Evolutionary conservation across 1,140 invertebrate species (phyloP).

Genomic region (Dendrolimus punctatus): DNA sequence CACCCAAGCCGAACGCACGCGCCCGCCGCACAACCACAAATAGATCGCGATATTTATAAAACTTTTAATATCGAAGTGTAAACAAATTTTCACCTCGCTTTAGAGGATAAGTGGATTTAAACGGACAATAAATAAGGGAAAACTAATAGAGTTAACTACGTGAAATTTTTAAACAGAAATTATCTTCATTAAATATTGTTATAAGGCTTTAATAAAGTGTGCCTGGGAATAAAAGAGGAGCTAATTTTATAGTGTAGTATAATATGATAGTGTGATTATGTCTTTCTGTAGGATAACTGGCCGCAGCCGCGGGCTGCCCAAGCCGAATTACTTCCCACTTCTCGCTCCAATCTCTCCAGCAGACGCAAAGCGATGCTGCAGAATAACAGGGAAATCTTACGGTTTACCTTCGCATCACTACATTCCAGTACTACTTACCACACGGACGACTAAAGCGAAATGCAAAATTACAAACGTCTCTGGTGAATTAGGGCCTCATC

Average conservation of each 20-base stretch:
- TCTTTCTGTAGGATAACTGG: slow-evolving; percentile 88
- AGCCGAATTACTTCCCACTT: slow-evolving; percentile 88
- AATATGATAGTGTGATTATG: slow-evolving; percentile 69
- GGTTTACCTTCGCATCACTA: slow-evolving; percentile 84
- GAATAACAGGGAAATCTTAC: slow-evolving; percentile 87
- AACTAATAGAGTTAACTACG: no score
- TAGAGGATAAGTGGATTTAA: no score
- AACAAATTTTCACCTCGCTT: slow-evolving; percentile 20
- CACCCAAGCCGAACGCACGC: slow-evolving; percentile 36
- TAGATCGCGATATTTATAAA: slow-evolving; percentile 28
- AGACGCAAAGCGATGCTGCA: slow-evolving; percentile 84
- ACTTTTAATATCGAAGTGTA: slow-evolving; percentile 30
- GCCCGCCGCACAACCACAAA: slow-evolving; percentile 22
- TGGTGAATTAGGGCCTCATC: slow-evolving; percentile 72
- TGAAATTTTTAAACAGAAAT: no score
- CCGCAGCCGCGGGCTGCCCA: slow-evolving; percentile 83
- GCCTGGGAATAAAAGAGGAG: no score
- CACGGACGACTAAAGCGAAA: slow-evolving; percentile 73
- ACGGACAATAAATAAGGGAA: no score
- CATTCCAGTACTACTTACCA: slow-evolving; percentile 80
- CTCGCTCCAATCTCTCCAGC: slow-evolving; percentile 85
- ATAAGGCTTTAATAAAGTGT: no score
- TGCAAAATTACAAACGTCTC: slow-evolving; percentile 78
- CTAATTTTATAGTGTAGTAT: no score
- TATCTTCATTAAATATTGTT: no score